Percentiles rank a stretch among this genome's conserved stretches.
Conservation (phyloP, 2,888 invertebrate genomes). For the Rhyacophila evoluta region DNA sequence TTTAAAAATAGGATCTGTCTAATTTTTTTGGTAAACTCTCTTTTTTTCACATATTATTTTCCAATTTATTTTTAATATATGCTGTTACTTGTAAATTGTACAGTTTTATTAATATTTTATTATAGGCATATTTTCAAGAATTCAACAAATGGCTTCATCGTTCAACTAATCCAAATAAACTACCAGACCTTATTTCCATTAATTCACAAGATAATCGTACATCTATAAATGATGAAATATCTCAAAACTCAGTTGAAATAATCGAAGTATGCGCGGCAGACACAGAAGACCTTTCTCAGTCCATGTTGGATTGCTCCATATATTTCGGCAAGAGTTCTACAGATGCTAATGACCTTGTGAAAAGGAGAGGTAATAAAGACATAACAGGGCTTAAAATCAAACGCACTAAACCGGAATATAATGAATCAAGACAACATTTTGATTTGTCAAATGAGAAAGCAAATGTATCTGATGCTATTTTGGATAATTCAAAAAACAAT, state of each 20-base stretch:
- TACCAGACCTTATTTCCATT: background rate
- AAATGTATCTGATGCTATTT: background rate
- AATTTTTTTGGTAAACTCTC: no score
- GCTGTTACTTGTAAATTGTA: no score
- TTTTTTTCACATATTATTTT: no score
- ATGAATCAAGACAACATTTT: no score
- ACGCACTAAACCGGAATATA: constrained; percentile 59
- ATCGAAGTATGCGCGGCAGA: background rate
- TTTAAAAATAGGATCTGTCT: no score
- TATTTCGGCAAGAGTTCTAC: background rate
- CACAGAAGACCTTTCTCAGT: constrained; percentile 25
- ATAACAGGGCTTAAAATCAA: constrained; percentile 49
- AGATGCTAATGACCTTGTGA: background rate
- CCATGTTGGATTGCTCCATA: constrained; percentile 21
- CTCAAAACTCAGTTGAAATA: background rate
- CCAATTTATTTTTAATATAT: no score
- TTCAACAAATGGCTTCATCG: constrained; percentile 23
- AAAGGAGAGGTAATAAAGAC: constrained; percentile 49
- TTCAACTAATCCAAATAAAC: background rate
- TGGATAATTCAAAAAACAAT: background rate
- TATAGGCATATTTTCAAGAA: constrained; percentile 26
- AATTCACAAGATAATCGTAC: background rate
- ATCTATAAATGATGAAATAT: background rate
- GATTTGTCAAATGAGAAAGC: no score
- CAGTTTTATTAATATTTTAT: no score